phyloP scores from a whole-genome alignment of 2,797 vertebrate species.

The Sebastolobus altivelis region DNA sequence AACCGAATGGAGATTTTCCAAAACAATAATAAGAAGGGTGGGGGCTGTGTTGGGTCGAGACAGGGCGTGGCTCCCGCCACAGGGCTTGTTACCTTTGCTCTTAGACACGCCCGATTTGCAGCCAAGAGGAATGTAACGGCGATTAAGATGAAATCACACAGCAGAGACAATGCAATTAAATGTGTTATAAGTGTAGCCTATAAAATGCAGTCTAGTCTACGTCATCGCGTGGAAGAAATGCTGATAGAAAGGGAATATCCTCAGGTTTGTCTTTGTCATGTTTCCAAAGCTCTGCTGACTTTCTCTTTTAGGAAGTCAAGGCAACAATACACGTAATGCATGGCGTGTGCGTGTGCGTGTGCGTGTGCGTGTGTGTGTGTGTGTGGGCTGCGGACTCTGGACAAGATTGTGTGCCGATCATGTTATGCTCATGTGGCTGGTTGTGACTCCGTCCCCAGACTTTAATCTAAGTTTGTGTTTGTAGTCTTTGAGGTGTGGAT shows the following conservation, averaged over 20 bases:
- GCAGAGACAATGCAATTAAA: slow-evolving; percentile 70
- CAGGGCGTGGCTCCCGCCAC: slow-evolving; percentile 60
- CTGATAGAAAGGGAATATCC: slow-evolving; percentile 77
- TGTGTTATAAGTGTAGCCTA: slow-evolving; percentile 71
- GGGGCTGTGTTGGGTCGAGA: slow-evolving; percentile 52
- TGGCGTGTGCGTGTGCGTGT: neutral
- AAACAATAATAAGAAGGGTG: slow-evolving; percentile 65
- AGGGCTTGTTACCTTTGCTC: slow-evolving; percentile 66
- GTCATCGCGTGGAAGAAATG: slow-evolving; percentile 75
- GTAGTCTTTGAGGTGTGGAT: slow-evolving; percentile 79
- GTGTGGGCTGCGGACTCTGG: neutral
- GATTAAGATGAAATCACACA: slow-evolving; percentile 70
- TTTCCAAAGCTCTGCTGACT: slow-evolving; percentile 42
- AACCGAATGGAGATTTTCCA: slow-evolving; percentile 61
- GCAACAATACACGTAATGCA: slow-evolving; percentile 41
- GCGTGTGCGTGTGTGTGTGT: neutral
- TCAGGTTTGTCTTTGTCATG: slow-evolving; percentile 39
- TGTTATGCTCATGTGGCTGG: slow-evolving; percentile 56
- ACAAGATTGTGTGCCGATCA: slow-evolving; percentile 38
- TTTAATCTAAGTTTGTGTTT: slow-evolving; percentile 75
- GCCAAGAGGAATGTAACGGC: slow-evolving; percentile 62
- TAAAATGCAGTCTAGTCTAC: slow-evolving; percentile 75
- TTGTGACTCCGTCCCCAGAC: slow-evolving; percentile 61
- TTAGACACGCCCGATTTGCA: slow-evolving; percentile 66
- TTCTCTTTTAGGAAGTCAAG: slow-evolving; percentile 50